Evolutionary conservation across 2,113 vertebrate genomes (phyloP), one percentile per base, ranked within the genome.

Genomic region (Clarias batrachus): DNA sequence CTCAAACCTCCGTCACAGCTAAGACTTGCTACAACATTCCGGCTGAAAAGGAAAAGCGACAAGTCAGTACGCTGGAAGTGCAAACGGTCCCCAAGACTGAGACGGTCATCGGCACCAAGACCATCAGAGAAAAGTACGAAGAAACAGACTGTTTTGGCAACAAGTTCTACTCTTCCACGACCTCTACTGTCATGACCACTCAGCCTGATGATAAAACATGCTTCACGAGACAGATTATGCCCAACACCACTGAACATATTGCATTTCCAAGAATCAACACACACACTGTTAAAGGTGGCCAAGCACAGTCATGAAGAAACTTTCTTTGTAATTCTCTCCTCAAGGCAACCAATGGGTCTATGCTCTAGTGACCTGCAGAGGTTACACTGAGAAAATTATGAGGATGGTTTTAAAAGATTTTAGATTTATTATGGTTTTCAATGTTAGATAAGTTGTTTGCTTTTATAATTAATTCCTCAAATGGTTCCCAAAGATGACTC

Each of bases 11-110:
- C 48, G 27, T 41, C 71, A 71, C 57, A 82, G 63, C 93, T 25
- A 91, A 90, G 73, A 87, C 91, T 0, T 85, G 90, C 76, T 88
- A 87, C 63, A 88, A 71, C 62, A 85, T 89, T 70, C 89, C 16
- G 41, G 52, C 23, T 25, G 91, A 88, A 21, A 93, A 93, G 56
- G 90, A 93, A 0, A 91, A 92, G 73, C 90, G 91, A 84, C 95
- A 97, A 91, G 93, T 96, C 88, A 96, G 94, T 1, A 90, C 95
- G 1, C 89, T 98, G 17, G 94, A 97, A 90, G 92, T 97, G 54
- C 95, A 96, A 91, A 96, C 96, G 0, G 92, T 93, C 4, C 90
- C 88, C 0, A 93, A 94, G 0, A 90, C 92, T 16, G 94, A 95
- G 73, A 94, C 94, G 74, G 76, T 94, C 4, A 90, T 90, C 0